Percentiles rank a stretch among this genome's conserved stretches.
Conservation (phyloP, 1,140 invertebrate species). For the Pseudachorutes palmiensis region DNA sequence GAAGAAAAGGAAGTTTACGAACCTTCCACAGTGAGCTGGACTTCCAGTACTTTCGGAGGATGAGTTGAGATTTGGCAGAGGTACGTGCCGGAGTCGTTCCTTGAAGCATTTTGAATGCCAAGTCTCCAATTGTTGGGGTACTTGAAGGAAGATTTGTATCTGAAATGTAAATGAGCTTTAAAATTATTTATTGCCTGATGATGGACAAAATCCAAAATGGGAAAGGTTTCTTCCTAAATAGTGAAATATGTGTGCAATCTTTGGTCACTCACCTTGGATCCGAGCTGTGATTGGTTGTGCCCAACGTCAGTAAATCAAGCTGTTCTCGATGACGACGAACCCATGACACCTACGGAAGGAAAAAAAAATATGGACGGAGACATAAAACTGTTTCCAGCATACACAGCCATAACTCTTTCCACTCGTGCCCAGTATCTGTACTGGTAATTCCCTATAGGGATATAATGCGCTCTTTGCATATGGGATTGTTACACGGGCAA, state of each 20-base stretch:
- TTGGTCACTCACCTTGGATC: too few relatives aligned
- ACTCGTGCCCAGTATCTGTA: too few relatives aligned
- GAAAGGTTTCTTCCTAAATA: too few relatives aligned
- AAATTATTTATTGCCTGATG: too few relatives aligned
- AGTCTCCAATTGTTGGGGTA: conserved; percentile 78
- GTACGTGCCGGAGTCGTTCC: conserved; percentile 65
- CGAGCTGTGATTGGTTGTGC: conserved; percentile 34
- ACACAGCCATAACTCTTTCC: conserved; percentile 1
- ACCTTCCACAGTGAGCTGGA: conserved; percentile 64
- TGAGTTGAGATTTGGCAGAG: conserved; percentile 79
- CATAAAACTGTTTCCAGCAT: neutral
- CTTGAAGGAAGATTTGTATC: conserved; percentile 36
- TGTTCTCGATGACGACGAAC: conserved; percentile 33
- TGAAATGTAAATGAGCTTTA: too few relatives aligned
- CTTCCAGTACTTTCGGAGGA: conserved; percentile 65
- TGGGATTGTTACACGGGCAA: too few relatives aligned
- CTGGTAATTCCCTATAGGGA: too few relatives aligned
- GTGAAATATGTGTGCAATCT: too few relatives aligned
- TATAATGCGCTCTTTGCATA: too few relatives aligned
- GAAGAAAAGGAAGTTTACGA: conserved; percentile 11
- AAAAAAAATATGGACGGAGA: conserved; percentile 4
- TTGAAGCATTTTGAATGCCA: conserved; percentile 63
- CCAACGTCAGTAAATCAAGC: conserved; percentile 35
- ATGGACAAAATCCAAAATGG: too few relatives aligned
- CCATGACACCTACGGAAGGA: conserved; percentile 32